These are phyloP conservation scores for Druon quercuslanigerum DNA, from an alignment of 1,140 invertebrate species.

Conservation along the genomic window DNA sequence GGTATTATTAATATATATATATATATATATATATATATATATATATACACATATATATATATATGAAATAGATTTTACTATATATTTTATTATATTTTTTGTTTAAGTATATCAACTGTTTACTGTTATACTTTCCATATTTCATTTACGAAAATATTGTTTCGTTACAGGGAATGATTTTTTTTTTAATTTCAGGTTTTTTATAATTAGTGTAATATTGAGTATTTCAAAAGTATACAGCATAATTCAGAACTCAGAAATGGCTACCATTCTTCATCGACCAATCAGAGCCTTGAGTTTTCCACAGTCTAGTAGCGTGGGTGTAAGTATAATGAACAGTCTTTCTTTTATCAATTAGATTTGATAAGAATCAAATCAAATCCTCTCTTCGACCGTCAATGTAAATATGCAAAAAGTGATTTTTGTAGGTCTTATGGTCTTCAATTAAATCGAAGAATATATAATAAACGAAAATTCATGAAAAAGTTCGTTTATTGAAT, in stretches of 20 bases:
- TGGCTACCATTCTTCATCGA: constrained; percentile 68
- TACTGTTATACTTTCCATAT: constrained; percentile 5
- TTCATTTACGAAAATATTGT: not conserved
- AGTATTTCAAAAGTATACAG: constrained; percentile 49
- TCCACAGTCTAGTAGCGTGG: constrained; percentile 66
- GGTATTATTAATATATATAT: too few relatives aligned
- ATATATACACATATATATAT: not conserved
- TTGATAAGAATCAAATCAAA: too few relatives aligned
- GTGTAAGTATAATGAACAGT: constrained; percentile 59
- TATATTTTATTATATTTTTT: not conserved
- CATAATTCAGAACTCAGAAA: constrained; percentile 63
- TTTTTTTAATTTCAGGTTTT: constrained; percentile 46
- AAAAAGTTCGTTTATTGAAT: too few relatives aligned
- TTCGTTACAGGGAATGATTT: constrained; percentile 37
- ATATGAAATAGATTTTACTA: too few relatives aligned
- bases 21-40: too few relatives aligned
- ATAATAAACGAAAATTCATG: too few relatives aligned
- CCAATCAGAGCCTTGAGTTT: constrained; percentile 67
- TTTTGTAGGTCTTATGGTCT: too few relatives aligned
- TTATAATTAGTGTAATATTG: constrained; percentile 43
- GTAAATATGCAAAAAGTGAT: too few relatives aligned
- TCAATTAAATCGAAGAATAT: too few relatives aligned
- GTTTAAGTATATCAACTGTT: not conserved
- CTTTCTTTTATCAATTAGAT: not conserved
- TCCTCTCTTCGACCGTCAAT: too few relatives aligned